Base-by-base conservation (phyloP, 2,888 invertebrate genomes). In the Chrysolina americana region DNA sequence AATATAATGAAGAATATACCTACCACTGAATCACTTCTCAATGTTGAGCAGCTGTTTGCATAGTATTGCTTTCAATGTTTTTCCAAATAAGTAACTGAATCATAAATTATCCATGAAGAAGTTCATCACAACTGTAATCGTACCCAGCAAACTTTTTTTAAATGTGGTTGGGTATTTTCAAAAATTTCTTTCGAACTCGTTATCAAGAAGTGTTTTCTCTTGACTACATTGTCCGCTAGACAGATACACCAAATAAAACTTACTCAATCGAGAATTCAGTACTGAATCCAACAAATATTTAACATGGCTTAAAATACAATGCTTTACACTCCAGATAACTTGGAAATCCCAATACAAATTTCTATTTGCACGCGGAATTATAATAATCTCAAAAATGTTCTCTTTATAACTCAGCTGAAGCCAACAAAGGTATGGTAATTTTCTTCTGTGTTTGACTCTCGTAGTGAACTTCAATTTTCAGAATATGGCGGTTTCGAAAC, bases 401-500 rank as follows among this genome's bases (percentile, higher is more conserved):
- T 17, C 48, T 48, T 17, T 17, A 48, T 48, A 17, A 17, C 48
- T 53, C 36, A 8, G 21, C 4, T 13, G 21, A 21, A 53, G 13
- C 53, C 5, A 11, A 53, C 21, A 53, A 53, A 53, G 53, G 21
- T 19, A 4, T 13, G 4, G 21, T 53, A 21, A 23, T 21, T 15
- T 5, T 4, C 15, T 53, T 0, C 19, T 4, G 13, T 11, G 5
- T 53, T 53, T 13, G 36, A 36, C 19, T 23, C 53, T 2, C 15
- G 15, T 44, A n/a, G 59, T 59, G 17, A 36, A 36, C 59, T 59
- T 59, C 28, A 59, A 23, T 36, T 59, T 36, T 10, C 23, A 36
- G n/a, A 59, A n/a, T n/a, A n/a, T 59, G 59, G 59, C 59, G 23
- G 23, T 59, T 28, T 59, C 59, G 10, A 59, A 59, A 59, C 36